phyloP scores from a whole-genome alignment of 2,888 invertebrate species.

The Ypsolopha sequella region DNA sequence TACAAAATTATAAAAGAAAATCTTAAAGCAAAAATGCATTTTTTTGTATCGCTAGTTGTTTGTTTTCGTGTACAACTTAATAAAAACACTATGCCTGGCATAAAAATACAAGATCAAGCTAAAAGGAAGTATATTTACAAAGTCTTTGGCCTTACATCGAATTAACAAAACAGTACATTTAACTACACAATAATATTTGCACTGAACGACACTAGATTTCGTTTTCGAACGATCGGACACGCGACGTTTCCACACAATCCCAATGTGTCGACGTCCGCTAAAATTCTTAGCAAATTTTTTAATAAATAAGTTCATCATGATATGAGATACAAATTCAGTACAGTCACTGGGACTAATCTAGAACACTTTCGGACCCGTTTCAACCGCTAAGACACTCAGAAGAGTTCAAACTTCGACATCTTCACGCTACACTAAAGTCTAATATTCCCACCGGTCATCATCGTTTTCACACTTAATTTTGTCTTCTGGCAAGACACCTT shows the following conservation, averaged over 20 bases:
- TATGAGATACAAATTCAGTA: slow-evolving; percentile 18
- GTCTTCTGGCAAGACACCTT: slow-evolving; percentile 53
- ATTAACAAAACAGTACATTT: slow-evolving; percentile 31
- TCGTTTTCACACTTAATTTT: slow-evolving; percentile 72
- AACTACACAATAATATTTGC: slow-evolving; percentile 39
- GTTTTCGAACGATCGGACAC: not conserved
- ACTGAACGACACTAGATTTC: slow-evolving; percentile 24
- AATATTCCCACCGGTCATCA: slow-evolving; percentile 75
- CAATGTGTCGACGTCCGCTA: slow-evolving; percentile 7
- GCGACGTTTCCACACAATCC: slow-evolving; percentile 11
- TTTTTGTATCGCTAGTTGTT: slow-evolving; percentile 55
- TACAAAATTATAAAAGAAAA: slow-evolving; percentile 24
- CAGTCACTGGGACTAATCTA: slow-evolving; percentile 14
- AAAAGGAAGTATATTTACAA: slow-evolving; percentile 46
- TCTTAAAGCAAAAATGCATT: slow-evolving; percentile 63
- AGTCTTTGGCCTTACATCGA: slow-evolving; percentile 66
- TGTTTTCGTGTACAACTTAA: slow-evolving; percentile 25
- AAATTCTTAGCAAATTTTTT: slow-evolving; percentile 10
- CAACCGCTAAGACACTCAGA: slow-evolving; percentile 19
- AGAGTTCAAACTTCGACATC: no score
- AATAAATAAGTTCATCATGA: slow-evolving; percentile 26
- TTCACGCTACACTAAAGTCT: slow-evolving; percentile 15
- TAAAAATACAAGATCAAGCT: slow-evolving; percentile 27
- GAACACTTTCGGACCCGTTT: slow-evolving; percentile 29
- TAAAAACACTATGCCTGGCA: slow-evolving; percentile 26